phyloP scores from a whole-genome alignment of 2,113 vertebrate species.

The Ammospiza nelsoni region DNA sequence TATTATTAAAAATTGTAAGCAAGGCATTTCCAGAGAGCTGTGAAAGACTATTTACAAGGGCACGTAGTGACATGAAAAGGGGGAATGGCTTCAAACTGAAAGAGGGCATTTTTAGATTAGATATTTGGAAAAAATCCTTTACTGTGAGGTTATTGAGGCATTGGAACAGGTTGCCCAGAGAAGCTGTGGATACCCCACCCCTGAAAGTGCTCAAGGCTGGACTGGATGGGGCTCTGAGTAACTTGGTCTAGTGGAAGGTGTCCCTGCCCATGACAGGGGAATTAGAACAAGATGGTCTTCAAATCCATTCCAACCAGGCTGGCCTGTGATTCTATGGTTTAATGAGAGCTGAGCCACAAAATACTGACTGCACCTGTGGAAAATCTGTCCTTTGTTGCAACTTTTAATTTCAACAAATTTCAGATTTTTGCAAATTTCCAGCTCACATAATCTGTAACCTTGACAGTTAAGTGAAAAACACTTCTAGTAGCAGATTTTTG shows the following conservation, averaged over 20 bases:
- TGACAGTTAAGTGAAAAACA: background rate
- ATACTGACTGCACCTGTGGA: background rate
- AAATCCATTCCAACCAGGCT: background rate
- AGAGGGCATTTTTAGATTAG: background rate
- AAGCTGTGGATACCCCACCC: background rate
- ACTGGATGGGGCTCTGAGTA: background rate
- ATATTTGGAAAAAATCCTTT: background rate
- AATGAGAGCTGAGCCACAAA: background rate
- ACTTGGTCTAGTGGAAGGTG: background rate
- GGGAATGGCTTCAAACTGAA: background rate
- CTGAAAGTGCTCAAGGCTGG: background rate
- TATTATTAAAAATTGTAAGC: background rate
- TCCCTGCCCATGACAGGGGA: background rate
- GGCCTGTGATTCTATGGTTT: background rate
- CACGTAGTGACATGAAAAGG: background rate
- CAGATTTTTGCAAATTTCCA: background rate
- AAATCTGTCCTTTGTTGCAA: background rate
- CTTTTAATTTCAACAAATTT: background rate
- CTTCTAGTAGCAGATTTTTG: background rate
- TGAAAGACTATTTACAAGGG: background rate
- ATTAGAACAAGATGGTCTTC: background rate
- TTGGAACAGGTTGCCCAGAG: background rate
- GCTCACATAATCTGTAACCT: background rate
- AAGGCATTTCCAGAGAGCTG: background rate
- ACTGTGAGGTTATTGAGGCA: background rate